A percentile compares a stretch with the other conserved stretches of the same genome.
These are phyloP conservation scores for Eilema griseolum DNA, from an alignment of 2,888 invertebrate species.

Conservation along the genomic window DNA sequence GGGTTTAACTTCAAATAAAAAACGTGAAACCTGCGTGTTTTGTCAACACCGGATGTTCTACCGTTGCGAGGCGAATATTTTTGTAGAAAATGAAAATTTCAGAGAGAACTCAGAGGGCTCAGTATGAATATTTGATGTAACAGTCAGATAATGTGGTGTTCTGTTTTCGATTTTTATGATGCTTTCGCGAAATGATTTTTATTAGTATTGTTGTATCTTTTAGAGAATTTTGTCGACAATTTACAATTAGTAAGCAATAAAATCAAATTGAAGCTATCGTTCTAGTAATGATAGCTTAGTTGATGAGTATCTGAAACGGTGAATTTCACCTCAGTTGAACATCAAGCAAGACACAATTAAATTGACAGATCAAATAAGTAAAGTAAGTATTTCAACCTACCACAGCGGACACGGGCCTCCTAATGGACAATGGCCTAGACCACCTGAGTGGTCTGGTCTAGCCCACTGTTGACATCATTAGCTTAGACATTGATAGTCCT, in stretches of 20 bases:
- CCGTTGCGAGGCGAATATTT: constrained; percentile 48
- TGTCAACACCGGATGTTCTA: constrained; percentile 58
- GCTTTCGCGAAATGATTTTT: constrained; percentile 12
- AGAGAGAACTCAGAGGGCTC: constrained; percentile 41
- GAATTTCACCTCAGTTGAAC: too few relatives aligned
- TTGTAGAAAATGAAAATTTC: constrained; percentile 58
- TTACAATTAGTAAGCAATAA: background rate
- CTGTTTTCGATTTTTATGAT: constrained; percentile 27
- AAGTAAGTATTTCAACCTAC: too few relatives aligned
- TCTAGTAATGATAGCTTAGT: background rate
- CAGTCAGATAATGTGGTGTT: constrained; percentile 49
- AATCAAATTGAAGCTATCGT: background rate
- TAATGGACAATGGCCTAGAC: too few relatives aligned
- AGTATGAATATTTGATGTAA: constrained; percentile 59
- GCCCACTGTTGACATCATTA: too few relatives aligned
- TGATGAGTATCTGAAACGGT: too few relatives aligned
- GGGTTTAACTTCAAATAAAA: constrained; percentile 6
- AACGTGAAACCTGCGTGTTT: constrained; percentile 33
- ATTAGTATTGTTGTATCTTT: background rate
- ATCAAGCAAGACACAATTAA: too few relatives aligned
- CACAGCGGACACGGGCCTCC: too few relatives aligned
- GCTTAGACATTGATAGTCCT: too few relatives aligned
- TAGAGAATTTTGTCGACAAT: background rate
- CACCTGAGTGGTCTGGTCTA: too few relatives aligned
- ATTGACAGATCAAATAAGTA: too few relatives aligned